Percentiles rank a stretch among this genome's conserved stretches.
phyloP scores from a whole-genome alignment of 2,113 vertebrate genomes.

The Circaetus gallicus region DNA sequence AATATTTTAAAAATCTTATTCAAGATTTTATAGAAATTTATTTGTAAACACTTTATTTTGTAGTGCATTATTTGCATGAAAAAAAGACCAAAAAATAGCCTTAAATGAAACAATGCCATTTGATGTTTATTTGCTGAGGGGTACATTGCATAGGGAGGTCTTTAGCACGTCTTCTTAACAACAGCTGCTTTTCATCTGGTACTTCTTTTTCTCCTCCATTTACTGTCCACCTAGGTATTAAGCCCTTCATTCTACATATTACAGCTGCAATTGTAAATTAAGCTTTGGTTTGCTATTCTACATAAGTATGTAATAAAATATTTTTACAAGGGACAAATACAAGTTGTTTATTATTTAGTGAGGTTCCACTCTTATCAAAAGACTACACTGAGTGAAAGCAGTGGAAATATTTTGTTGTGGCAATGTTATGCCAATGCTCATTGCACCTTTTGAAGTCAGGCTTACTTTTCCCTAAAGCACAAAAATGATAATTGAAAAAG shows the following conservation, averaged over 20 bases:
- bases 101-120: neutral
- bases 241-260: neutral
- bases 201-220: neutral
- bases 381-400: neutral
- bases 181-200: neutral
- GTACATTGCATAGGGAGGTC: neutral
- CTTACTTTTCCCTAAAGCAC: neutral
- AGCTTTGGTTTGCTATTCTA: neutral
- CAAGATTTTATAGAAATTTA: neutral
- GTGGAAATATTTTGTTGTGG: neutral
- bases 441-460: neutral
- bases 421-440: neutral
- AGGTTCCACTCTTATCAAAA: neutral
- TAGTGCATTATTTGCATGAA: neutral
- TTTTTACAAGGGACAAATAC: neutral
- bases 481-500: neutral
- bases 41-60: neutral
- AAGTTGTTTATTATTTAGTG: neutral
- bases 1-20: neutral
- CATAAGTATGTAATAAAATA: neutral
- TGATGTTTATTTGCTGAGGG: neutral
- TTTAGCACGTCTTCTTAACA: neutral
- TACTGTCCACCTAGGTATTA: neutral
- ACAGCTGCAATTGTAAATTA: neutral
- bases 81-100: neutral